Evolutionary conservation across 2,888 invertebrate species (phyloP).

Genomic region (Hoplodrina blanda): DNA sequence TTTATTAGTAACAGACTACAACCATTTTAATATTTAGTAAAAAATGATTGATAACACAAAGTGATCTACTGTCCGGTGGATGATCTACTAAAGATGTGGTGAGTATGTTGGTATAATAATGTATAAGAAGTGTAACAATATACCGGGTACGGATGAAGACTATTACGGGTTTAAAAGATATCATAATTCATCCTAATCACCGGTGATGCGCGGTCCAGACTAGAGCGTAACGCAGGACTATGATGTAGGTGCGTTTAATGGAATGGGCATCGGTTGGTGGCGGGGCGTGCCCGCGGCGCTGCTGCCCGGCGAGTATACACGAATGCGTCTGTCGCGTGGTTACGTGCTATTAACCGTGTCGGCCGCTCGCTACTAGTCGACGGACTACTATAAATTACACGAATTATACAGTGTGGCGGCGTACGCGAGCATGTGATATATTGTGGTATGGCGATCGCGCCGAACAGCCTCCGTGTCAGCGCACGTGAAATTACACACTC

Average conservation of each 20-base stretch:
- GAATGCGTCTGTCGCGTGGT: constrained; percentile 88
- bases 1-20: constrained; percentile 38
- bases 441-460: constrained; percentile 81
- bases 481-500: constrained; percentile 87
- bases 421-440: constrained; percentile 87
- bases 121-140: constrained; percentile 20
- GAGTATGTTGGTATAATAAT: constrained; percentile 5
- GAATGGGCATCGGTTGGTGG: constrained; percentile 66
- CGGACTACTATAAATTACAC: constrained; percentile 87
- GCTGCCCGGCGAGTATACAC: constrained; percentile 64
- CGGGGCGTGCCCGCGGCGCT: constrained; percentile 68
- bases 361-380: constrained; percentile 83
- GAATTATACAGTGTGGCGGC: constrained; percentile 87
- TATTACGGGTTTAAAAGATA: constrained; percentile 34
- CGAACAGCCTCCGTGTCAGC: constrained; percentile 83
- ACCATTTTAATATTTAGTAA: constrained; percentile 55
- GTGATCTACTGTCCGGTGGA: neutral
- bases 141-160: constrained; percentile 23
- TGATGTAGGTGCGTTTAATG: constrained; percentile 77
- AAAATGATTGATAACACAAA: constrained; percentile 35
- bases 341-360: constrained; percentile 85
- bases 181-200: constrained; percentile 51
- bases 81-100: neutral
- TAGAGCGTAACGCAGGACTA: constrained; percentile 67
- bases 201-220: constrained; percentile 50